Percentiles rank a stretch among this genome's conserved stretches.
Evolutionary conservation across 2,797 vertebrate genomes (phyloP).

Genomic region (Cryptoblepharus egeriae): DNA sequence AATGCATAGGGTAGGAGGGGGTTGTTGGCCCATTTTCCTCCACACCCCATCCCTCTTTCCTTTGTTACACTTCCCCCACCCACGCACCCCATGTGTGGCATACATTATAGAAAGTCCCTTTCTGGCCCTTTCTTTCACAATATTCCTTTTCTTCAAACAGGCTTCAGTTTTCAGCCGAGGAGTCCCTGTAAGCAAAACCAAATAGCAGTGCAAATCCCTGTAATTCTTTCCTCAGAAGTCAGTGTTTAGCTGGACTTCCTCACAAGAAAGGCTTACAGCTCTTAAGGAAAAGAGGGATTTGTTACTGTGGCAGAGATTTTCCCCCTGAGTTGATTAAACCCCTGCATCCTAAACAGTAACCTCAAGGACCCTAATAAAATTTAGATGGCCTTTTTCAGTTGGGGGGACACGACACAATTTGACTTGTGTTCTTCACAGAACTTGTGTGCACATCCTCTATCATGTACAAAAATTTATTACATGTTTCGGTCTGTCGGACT

Average conservation of each 20-base stretch:
- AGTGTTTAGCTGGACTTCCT: too few relatives aligned
- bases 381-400: not conserved
- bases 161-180: not conserved
- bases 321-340: not conserved
- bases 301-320: too few relatives aligned
- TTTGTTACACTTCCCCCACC: not conserved
- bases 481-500: not conserved
- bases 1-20: too few relatives aligned
- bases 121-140: too few relatives aligned
- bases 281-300: too few relatives aligned
- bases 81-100: not conserved
- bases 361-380: not conserved
- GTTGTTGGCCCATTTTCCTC: not conserved
- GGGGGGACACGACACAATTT: not conserved
- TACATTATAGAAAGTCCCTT: not conserved
- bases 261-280: not conserved
- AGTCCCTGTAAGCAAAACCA: too few relatives aligned
- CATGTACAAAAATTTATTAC: fast-evolving
- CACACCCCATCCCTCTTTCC: not conserved
- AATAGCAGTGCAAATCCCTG: too few relatives aligned
- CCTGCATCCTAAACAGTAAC: not conserved
- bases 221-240: too few relatives aligned
- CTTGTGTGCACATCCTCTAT: not conserved
- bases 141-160: not conserved
- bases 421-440: not conserved